Base-by-base conservation (phyloP, 1,140 invertebrate genomes). In the Cepaea nemoralis region DNA sequence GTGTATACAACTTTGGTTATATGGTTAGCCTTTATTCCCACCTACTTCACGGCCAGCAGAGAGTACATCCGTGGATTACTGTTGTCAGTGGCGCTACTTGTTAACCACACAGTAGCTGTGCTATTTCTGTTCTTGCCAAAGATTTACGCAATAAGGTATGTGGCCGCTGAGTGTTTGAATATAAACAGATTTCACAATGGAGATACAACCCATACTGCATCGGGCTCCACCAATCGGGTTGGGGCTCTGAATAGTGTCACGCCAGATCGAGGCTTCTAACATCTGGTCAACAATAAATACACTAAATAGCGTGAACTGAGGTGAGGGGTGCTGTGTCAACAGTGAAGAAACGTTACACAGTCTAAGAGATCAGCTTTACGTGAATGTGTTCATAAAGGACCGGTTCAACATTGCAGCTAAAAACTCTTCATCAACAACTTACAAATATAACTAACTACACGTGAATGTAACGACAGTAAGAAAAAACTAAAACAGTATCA, bases 91-190 rank as follows among this genome's bases (percentile, higher is more conserved):
- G 84, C 86, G 2, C 66, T 89, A 16, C 50, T 87, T 10, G 55
- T 88, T 27, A 87, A 89, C 80, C 83, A 86, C 24, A 84, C 80
- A 0, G 84, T 89, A 2, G 86, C 84, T 12, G 69, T 88, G 31
- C 37, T 85, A 22, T 89, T 86, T 79, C 79, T 89, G 27, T 89
- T 86, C 70, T 63, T 86, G 77, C 86, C 89, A 33, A 85, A 87
- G 42, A 83, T 89, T 45, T 87, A 88, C 83, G 92, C 95, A 50
- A 93, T 94, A 12, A 88, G 94, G 6, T 95, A 81, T 40, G 63
- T 86, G 16, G 59, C 27, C 16, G n/a, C n/a, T 10, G 59, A 63
- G 33, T 31, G 27, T 31, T 63, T 63, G 22, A 63, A 31, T 5
- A 6, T 63, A 31, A 22, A 63, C 59, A 63, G 59, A 31, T 31